phyloP scores from a whole-genome alignment of 2,113 vertebrate species.

The Empidonax traillii region DNA sequence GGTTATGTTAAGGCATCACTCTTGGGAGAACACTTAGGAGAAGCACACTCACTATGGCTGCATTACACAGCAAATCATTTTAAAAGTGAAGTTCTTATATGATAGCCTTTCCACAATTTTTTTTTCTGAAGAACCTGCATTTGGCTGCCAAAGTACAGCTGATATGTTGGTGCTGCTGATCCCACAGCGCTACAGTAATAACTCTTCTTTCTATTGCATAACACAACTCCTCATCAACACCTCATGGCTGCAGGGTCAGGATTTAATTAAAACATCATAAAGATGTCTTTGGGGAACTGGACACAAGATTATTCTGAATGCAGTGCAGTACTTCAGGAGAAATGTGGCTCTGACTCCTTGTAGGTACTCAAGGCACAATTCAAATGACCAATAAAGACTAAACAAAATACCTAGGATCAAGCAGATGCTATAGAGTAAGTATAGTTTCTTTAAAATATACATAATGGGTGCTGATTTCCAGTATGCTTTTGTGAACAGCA shows the following conservation, averaged over 20 bases:
- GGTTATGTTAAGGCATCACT: not conserved
- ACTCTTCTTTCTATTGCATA: not conserved
- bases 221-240: not conserved
- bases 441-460: not conserved
- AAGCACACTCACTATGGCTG: not conserved
- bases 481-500: not conserved
- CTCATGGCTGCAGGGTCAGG: not conserved
- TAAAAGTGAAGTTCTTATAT: not conserved
- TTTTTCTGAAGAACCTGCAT: not conserved
- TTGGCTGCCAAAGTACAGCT: not conserved
- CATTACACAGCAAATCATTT: not conserved
- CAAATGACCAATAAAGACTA: not conserved
- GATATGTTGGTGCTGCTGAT: not conserved
- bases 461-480: not conserved
- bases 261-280: constrained; percentile 6
- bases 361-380: not conserved
- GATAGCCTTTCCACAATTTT: not conserved
- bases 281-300: not conserved
- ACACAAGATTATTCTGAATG: not conserved
- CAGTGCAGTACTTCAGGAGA: not conserved
- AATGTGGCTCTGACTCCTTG: not conserved
- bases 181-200: not conserved
- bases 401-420: not conserved
- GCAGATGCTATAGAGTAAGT: not conserved
- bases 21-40: not conserved